Conservation (phyloP, 2,113 vertebrate genomes). For the Dasyornis broadbenti region DNA sequence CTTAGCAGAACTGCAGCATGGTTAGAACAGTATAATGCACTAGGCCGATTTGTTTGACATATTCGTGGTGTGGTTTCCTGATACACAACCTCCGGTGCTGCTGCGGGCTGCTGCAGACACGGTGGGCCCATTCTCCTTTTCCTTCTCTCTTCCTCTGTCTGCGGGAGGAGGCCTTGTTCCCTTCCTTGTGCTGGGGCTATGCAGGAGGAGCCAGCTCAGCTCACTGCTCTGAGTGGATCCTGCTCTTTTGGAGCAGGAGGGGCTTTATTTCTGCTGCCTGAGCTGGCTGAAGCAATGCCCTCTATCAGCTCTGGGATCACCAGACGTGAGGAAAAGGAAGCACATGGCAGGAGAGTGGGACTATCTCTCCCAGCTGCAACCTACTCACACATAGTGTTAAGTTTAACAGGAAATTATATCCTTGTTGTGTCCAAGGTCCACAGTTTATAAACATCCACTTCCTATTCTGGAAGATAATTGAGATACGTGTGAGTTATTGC, state of each 20-base stretch:
- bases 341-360: not conserved
- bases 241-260: not conserved
- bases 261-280: not conserved
- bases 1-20: not conserved
- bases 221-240: not conserved
- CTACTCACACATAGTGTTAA: constrained; percentile 62
- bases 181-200: not conserved
- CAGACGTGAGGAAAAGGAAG: not conserved
- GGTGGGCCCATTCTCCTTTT: not conserved
- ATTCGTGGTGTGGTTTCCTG: not conserved
- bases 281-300: not conserved
- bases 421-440: not conserved
- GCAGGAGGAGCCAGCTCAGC: not conserved
- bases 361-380: constrained; percentile 43
- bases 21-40: not conserved
- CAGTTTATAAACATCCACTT: constrained; percentile 36
- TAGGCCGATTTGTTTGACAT: not conserved
- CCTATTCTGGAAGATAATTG: constrained; percentile 30
- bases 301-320: not conserved
- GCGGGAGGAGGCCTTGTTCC: not conserved
- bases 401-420: constrained; percentile 53
- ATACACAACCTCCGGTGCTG: not conserved
- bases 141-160: not conserved
- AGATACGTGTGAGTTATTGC: not conserved
- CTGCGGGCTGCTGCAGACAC: not conserved